Base-by-base conservation (phyloP, 2,113 vertebrate species). In the Stegastes partitus region DNA sequence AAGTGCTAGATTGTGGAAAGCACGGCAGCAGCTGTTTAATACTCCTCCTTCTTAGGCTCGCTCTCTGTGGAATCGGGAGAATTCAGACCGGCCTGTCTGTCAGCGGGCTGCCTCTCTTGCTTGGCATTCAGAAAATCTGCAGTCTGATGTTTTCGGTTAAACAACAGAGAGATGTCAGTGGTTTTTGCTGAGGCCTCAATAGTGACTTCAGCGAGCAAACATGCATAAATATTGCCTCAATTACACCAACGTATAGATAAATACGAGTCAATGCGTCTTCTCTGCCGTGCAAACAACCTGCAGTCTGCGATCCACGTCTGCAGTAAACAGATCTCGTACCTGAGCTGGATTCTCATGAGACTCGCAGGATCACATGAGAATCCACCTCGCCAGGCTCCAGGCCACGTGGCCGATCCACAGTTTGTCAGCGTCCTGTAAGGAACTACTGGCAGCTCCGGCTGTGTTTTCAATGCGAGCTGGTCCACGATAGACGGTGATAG, bases 1-100 rank as follows among this genome's bases (percentile, higher is more conserved):
- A 79, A 89, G 68, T 15, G 78, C 74, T 69, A 69, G 83, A 87
- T 85, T 78, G 73, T 75, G 51, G 62, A 78, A 81, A 66, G 54
- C n/a, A 21, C 26, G 5, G 44, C 5, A 54, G 76, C 84, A 85
- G 87, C 82, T 85, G 83, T 76, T 90, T 86, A 90, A 81, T 82
- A 83, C 71, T 37, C 56, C 65, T 68, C 57, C 45, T 80, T 82
- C 76, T 86, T 59, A 58, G 74, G 9, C 31, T 67, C 12, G 39
- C 56, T 83, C 82, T 73, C 71, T n/a, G 45, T 54, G 63, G 67
- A 73, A 49, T 86, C 56, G 11, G 62, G 28, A 78, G 53, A 61
- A 62, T 59, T 86, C 79, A 68, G 37, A 88, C 45, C 19, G 6
- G 16, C 64, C 51, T 28, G 26, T 67, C 58, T 34, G 37, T 28